These are phyloP conservation scores for Huso huso DNA, from an alignment of 2,797 vertebrate genomes.

Conservation along the genomic window DNA sequence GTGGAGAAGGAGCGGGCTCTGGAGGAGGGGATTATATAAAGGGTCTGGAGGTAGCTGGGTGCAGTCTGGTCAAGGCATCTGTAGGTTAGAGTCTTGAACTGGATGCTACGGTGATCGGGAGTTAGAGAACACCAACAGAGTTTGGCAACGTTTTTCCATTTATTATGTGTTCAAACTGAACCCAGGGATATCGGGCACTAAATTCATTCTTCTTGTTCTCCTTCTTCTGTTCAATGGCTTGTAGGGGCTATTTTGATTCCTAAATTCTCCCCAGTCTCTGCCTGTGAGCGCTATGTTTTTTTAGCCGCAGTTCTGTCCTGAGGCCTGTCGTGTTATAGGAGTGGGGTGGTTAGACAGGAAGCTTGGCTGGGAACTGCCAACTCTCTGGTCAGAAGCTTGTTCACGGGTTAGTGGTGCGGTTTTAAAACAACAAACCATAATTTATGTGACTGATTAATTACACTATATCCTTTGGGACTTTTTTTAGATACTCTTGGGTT, in stretches of 20 bases:
- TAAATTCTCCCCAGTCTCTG: not conserved
- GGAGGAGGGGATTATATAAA: too few species aligned
- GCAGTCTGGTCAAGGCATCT: too few species aligned
- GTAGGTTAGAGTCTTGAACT: too few species aligned
- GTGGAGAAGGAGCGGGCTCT: too few species aligned
- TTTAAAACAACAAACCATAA: constrained; percentile 21
- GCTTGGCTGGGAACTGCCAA: not conserved
- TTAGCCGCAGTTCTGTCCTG: not conserved
- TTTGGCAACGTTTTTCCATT: too few species aligned
- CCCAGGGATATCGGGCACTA: too few species aligned
- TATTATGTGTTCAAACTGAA: too few species aligned
- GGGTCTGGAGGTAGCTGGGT: too few species aligned
- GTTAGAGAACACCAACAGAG: too few species aligned
- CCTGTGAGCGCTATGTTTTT: constrained; percentile 7
- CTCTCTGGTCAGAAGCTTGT: constrained; percentile 3
- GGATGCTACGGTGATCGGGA: too few species aligned
- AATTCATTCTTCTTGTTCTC: not conserved
- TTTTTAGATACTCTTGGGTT: too few species aligned
- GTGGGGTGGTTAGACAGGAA: not conserved
- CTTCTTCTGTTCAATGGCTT: not conserved
- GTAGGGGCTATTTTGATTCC: not conserved
- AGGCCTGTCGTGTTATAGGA: too few species aligned
- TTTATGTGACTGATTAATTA: constrained; percentile 24
- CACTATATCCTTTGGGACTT: constrained; percentile 6
- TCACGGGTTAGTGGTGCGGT: constrained; percentile 3